Base-by-base conservation (phyloP, 2,113 vertebrate species). In the Ramphastos sulfuratus region DNA sequence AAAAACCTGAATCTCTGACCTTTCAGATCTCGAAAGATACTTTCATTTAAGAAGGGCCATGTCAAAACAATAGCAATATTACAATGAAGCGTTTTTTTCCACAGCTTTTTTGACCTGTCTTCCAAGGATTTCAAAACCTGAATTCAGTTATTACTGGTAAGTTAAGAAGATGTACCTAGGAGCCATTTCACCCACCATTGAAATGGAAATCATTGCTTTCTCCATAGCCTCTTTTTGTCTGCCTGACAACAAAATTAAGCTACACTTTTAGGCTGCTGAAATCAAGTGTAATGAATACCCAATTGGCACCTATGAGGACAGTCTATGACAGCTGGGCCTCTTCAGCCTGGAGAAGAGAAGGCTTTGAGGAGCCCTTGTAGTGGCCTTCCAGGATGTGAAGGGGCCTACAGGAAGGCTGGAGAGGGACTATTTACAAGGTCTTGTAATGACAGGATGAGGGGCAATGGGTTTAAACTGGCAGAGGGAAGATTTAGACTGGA, bases 21-120 rank as follows among this genome's bases (percentile, higher is more conserved):
- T 73, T 73, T 33, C 20, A 56, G 56, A 54, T 52, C 86, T 74
- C 30, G 60, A 70, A 8, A 81, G 10, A 27, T 48, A 1, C 1
- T 66, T 54, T 78, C 8, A 50, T 66, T 66, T 71, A 81, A 55
- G 15, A 85, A 44, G 5, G 85, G 5, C 1, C 23, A 37, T 7
- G 0, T 44, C 6, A 55, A 85, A 85, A 28, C 4, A 31, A 35
- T 2, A 66, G 18, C 42, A 61, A 61, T 35, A 46, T 10, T 78
- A 31, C 9, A 89, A 42, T 48, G 77, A 61, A 39, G 14, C 60
- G 14, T 4, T 9, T 46, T 90, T 37, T 12, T 25, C 11, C 15
- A 59, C 4, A 7, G 5, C 0, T n/a, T 60, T 46, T 67, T 15
- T 2, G 0, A 48, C 6, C 28, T 44, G 6, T 65, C 10, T 75